Evolutionary conservation across 2,797 vertebrate genomes (phyloP).

Genomic region (Otus scops): DNA sequence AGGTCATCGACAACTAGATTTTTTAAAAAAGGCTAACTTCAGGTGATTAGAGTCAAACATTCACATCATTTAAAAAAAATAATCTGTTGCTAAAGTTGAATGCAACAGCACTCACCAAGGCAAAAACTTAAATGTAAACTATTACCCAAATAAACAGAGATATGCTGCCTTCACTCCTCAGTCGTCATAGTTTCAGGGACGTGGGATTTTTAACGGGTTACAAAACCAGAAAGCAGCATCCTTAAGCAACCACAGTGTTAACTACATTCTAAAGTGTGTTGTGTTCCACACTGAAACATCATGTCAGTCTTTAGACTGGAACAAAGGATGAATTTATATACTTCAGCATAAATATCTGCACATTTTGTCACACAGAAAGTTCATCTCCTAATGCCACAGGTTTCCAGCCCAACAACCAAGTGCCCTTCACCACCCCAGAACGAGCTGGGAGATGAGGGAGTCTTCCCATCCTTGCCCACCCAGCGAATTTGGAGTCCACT

Average conservation of each 20-base stretch:
- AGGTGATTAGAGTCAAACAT: neutral
- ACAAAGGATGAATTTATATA: neutral
- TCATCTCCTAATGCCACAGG: neutral
- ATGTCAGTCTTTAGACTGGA: neutral
- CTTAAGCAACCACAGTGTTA: neutral
- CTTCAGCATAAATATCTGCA: neutral
- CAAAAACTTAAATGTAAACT: neutral
- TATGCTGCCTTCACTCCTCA: neutral
- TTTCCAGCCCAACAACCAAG: neutral
- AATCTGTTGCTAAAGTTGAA: neutral
- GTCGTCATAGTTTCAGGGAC: accelerated
- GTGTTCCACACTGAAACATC: neutral
- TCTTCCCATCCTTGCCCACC: neutral
- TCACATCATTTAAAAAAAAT: neutral
- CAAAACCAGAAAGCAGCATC: neutral
- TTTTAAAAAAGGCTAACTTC: neutral
- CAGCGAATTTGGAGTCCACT: neutral
- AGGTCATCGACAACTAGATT: accelerated
- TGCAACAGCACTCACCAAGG: neutral
- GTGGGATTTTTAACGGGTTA: neutral
- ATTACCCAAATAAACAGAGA: neutral
- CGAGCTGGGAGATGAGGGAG: neutral
- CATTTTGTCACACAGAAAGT: neutral
- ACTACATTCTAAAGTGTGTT: accelerated
- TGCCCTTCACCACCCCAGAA: neutral